Evolutionary conservation across 2,797 vertebrate genomes (phyloP).

Genomic region (Okamejei kenojei): DNA sequence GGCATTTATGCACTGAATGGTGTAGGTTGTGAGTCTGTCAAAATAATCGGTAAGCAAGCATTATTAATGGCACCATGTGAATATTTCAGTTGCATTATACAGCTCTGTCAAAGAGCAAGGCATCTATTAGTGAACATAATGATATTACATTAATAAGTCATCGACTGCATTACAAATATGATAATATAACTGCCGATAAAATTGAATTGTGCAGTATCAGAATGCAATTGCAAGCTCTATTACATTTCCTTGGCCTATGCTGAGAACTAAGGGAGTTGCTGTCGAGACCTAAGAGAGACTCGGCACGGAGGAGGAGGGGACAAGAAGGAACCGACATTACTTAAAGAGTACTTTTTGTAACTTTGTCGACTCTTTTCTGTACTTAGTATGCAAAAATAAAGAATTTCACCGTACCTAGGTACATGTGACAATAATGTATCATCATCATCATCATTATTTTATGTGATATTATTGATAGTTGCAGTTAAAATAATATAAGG

Average conservation of each 20-base stretch:
- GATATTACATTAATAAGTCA: neutral
- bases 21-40: conserved; percentile 29
- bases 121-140: neutral
- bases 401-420: no score
- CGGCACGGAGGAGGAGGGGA: no score
- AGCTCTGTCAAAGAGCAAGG: neutral
- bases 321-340: no score
- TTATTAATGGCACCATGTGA: neutral
- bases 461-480: neutral
- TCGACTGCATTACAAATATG: neutral
- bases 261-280: no score
- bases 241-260: neutral
- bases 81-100: neutral
- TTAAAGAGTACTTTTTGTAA: no score
- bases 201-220: neutral
- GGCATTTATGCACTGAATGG: conserved; percentile 36
- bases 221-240: neutral
- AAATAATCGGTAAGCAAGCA: conserved; percentile 17
- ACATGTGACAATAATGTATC: no score
- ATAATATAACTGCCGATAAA: neutral
- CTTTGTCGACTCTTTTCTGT: no score
- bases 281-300: no score
- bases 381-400: no score
- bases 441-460: neutral
- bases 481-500: neutral